phyloP scores from a whole-genome alignment of 2,797 vertebrate genomes.

The Halcyon badia region DNA sequence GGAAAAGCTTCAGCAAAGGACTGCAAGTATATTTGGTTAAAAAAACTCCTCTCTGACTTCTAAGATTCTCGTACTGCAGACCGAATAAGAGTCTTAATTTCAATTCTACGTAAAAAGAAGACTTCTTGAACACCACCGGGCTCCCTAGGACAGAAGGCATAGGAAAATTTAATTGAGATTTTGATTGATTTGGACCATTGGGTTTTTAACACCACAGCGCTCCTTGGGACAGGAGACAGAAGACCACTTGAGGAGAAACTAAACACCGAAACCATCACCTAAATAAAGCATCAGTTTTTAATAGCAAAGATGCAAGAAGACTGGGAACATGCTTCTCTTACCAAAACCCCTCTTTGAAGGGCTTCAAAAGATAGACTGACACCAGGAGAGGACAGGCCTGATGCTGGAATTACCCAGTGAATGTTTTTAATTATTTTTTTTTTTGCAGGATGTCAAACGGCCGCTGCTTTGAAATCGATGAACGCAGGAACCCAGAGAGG shows the following conservation, averaged over 20 bases:
- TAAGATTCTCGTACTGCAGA: background rate
- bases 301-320: background rate
- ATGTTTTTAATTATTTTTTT: background rate
- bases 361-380: fast-evolving
- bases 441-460: background rate
- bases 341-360: background rate
- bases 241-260: background rate
- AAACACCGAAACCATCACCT: background rate
- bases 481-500: background rate
- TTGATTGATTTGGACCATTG: too few relatives aligned
- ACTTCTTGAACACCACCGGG: background rate
- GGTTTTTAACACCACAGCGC: background rate
- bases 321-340: background rate
- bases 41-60: background rate
- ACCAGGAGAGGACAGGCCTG: background rate
- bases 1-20: background rate
- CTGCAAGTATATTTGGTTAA: background rate
- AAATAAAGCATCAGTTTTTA: background rate
- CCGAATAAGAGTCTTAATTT: background rate
- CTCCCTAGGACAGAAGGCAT: background rate
- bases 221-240: background rate
- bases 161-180: background rate
- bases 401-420: background rate
- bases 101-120: background rate
- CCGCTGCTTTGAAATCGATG: background rate